Conservation (phyloP, 2,113 vertebrate species). For the Nothocercus nigrocapillus region DNA sequence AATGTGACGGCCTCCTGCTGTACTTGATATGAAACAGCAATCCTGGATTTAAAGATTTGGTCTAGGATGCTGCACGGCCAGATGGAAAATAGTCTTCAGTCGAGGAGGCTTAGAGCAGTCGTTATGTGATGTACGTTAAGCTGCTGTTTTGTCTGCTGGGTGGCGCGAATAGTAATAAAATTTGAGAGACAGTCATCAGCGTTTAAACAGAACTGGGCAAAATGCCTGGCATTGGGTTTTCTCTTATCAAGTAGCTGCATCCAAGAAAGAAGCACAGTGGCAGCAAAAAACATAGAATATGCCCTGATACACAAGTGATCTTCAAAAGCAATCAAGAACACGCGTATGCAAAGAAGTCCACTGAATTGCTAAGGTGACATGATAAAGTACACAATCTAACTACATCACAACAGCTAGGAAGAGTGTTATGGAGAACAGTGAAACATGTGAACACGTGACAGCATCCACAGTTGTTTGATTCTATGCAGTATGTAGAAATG, state of each 20-base stretch:
- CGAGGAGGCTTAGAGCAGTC: background rate
- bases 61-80: background rate
- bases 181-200: background rate
- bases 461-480: background rate
- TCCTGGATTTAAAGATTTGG: background rate
- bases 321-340: background rate
- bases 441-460: background rate
- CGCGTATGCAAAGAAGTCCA: no score
- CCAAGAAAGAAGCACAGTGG: background rate
- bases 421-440: background rate
- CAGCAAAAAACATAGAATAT: background rate
- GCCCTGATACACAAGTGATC: background rate
- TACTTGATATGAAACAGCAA: background rate
- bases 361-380: no score
- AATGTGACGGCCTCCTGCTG: background rate
- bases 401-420: background rate
- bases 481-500: background rate
- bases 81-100: background rate
- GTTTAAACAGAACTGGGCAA: background rate
- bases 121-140: background rate
- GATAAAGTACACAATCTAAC: background rate
- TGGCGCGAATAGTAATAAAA: background rate
- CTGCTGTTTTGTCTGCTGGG: background rate
- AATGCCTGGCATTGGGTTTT: background rate
- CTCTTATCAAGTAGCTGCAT: background rate